These are phyloP conservation scores for Sitobion miscanthi DNA, from an alignment of 1,140 invertebrate species.

Conservation along the genomic window DNA sequence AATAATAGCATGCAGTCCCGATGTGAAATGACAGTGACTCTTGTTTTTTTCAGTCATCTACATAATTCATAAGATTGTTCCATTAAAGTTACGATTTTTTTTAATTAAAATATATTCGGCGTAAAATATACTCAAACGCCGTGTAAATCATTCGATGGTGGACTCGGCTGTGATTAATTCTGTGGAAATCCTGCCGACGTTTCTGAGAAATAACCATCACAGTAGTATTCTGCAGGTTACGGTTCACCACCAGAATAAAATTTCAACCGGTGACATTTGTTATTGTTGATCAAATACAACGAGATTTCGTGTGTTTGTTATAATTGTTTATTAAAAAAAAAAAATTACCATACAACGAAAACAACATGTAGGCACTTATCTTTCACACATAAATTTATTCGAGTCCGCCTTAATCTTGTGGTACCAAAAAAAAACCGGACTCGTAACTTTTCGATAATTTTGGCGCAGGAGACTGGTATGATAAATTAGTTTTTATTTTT, in stretches of 20 bases:
- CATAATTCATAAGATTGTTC: not conserved
- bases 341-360: not conserved
- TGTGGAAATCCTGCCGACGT: not conserved
- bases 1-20: too few species aligned
- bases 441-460: not conserved
- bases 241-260: not conserved
- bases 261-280: not conserved
- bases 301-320: not conserved
- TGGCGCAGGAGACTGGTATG: not conserved
- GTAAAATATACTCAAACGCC: not conserved
- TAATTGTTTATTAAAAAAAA: not conserved
- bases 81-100: not conserved
- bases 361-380: not conserved
- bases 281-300: not conserved
- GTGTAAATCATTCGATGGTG: not conserved
- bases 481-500: not conserved
- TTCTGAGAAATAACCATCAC: not conserved
- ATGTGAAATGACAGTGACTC: not conserved
- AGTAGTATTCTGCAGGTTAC: not conserved
- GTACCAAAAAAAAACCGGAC: not conserved
- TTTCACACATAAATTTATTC: not conserved
- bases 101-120: constrained; percentile 7
- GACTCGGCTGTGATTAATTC: not conserved
- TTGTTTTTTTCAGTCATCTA: not conserved
- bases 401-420: not conserved